Conservation (phyloP, 2,797 vertebrate genomes). For the Gymnoscopelus braueri region DNA sequence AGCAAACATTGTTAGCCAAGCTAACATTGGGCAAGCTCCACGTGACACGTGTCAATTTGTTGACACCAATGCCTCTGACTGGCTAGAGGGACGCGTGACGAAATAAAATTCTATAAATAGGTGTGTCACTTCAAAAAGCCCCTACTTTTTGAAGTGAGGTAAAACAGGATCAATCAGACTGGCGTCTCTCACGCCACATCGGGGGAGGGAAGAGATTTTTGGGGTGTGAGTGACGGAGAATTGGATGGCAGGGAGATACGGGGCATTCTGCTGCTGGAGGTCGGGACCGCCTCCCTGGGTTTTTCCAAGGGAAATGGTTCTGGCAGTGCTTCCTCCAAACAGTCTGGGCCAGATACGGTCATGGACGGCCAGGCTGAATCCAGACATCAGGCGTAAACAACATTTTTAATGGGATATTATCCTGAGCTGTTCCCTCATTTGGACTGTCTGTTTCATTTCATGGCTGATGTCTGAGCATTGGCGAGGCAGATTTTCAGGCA, state of each 20-base stretch:
- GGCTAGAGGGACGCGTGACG: too few relatives aligned
- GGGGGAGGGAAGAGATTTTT: conserved; percentile 14
- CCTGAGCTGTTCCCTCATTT: conserved; percentile 72
- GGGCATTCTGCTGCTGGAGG: conserved; percentile 19
- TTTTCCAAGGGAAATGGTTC: conserved; percentile 47
- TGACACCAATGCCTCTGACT: too few relatives aligned
- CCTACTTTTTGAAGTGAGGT: too few relatives aligned
- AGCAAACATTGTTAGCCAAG: too few relatives aligned
- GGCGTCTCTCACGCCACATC: conserved; percentile 26
- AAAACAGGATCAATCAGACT: too few relatives aligned
- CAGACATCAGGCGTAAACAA: conserved; percentile 64
- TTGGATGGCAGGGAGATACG: conserved; percentile 38
- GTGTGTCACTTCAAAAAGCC: too few relatives aligned
- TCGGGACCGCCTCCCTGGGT: conserved; percentile 45
- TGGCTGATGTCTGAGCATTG: conserved; percentile 66
- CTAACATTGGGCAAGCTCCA: too few relatives aligned
- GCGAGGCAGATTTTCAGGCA: conserved; percentile 59
- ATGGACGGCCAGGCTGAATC: conserved; percentile 55
- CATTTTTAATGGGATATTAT: conserved; percentile 77
- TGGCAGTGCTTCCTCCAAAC: conserved; percentile 51
- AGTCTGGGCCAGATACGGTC: conserved; percentile 44
- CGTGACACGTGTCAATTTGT: too few relatives aligned
- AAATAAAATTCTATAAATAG: too few relatives aligned
- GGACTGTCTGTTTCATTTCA: conserved; percentile 79
- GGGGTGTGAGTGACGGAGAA: conserved; percentile 45